A percentile compares a stretch with the other conserved stretches of the same genome.
Conservation (phyloP, 2,797 vertebrate species). For the Oreochromis grahami region DNA sequence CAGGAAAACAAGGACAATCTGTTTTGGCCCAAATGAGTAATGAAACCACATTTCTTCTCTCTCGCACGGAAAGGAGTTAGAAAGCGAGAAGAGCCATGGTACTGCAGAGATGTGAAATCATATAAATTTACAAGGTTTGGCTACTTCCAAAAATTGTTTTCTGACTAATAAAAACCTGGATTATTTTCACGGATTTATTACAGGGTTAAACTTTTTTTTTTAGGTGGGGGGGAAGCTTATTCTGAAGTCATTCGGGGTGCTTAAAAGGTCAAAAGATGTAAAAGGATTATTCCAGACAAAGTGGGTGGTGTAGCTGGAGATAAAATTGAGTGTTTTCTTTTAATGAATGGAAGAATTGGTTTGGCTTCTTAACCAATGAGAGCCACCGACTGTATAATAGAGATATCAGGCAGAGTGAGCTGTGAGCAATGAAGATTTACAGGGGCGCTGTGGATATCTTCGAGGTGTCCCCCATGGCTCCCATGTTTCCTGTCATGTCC, state of each 20-base stretch:
- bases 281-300: conserved; percentile 14
- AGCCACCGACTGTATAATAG: conserved; percentile 34
- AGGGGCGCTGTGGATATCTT: conserved; percentile 7
- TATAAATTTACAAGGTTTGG: conserved; percentile 35
- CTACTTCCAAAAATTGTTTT: conserved; percentile 25
- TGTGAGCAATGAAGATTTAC: conserved; percentile 62
- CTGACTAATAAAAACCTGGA: conserved; percentile 5
- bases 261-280: conserved; percentile 11
- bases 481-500: conserved; percentile 42
- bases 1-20: conserved; percentile 35
- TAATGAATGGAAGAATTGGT: conserved; percentile 28
- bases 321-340: neutral
- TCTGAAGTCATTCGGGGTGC: neutral
- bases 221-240: neutral
- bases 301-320: conserved; percentile 38
- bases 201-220: neutral
- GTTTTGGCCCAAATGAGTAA: conserved; percentile 61
- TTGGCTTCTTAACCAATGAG: conserved; percentile 31
- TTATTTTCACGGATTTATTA: conserved; percentile 35
- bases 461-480: conserved; percentile 27
- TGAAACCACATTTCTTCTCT: conserved; percentile 57
- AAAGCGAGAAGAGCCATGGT: neutral
- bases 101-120: conserved; percentile 22
- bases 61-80: conserved; percentile 41
- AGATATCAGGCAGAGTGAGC: conserved; percentile 46